These are phyloP conservation scores for Tachysurus fulvidraco DNA, from an alignment of 2,113 vertebrate genomes.

Conservation along the genomic window DNA sequence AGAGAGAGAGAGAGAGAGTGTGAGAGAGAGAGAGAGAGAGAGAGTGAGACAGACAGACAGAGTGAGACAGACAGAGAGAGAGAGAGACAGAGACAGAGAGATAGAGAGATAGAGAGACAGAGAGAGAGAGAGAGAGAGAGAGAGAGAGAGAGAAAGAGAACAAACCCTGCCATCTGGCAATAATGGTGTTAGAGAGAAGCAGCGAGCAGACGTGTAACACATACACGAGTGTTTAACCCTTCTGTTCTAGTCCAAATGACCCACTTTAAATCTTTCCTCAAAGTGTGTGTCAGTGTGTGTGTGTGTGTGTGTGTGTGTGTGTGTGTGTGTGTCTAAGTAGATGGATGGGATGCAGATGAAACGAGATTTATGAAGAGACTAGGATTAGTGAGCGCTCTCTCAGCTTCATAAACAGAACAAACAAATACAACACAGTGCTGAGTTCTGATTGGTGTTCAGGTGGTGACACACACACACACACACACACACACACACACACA, in stretches of 20 bases:
- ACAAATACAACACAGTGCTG: not conserved
- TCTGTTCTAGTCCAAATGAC: slow-evolving; percentile 2
- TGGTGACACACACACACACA: no score
- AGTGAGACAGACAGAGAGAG: not conserved
- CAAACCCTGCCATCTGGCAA: slow-evolving; percentile 59
- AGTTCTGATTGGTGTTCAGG: not conserved
- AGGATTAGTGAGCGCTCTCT: no score
- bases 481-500: no score
- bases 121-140: slow-evolving; percentile 19
- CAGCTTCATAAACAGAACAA: not conserved
- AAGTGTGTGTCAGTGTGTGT: not conserved
- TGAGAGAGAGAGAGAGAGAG: slow-evolving; percentile 12
- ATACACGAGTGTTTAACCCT: slow-evolving; percentile 57
- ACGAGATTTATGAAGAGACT: not conserved
- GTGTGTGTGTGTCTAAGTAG: not conserved
- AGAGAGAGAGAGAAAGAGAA: slow-evolving; percentile 24
- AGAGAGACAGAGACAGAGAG: slow-evolving; percentile 13
- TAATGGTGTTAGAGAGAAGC: slow-evolving; percentile 59
- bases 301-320: slow-evolving; percentile 9
- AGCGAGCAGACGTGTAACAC: slow-evolving; percentile 54
- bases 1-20: no score
- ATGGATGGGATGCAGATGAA: not conserved
- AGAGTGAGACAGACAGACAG: no score
- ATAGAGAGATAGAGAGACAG: not conserved
- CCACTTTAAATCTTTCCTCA: slow-evolving; percentile 2